A percentile compares a stretch with the other conserved stretches of the same genome.
These are phyloP conservation scores for Drosophila borborema DNA, from an alignment of 2,888 invertebrate species.

Conservation along the genomic window DNA sequence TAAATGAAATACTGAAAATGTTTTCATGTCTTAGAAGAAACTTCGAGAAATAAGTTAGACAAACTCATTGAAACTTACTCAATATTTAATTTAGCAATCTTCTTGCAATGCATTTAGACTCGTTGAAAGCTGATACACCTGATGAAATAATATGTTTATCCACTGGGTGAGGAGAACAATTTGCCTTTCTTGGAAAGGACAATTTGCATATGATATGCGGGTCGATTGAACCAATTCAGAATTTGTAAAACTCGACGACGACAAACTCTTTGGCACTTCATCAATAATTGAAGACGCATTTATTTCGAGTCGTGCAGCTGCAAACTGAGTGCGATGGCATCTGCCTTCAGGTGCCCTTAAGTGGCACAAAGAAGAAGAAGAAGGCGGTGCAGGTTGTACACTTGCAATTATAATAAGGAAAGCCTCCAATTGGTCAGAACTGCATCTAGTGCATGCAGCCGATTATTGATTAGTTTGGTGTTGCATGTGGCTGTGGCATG, in stretches of 20 bases:
- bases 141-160: background rate
- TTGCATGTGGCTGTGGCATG: background rate
- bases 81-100: background rate
- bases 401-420: conserved; percentile 28
- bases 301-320: conserved; percentile 21
- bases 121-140: background rate
- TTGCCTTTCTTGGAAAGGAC: background rate
- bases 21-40: background rate
- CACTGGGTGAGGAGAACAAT: background rate
- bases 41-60: too few relatives aligned
- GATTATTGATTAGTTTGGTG: conserved; percentile 69
- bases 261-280: conserved; percentile 25
- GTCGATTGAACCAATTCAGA: background rate
- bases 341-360: conserved; percentile 1
- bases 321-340: conserved; percentile 8
- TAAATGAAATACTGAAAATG: background rate
- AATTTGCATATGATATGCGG: conserved; percentile 24
- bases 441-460: conserved; percentile 43
- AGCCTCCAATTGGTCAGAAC: conserved; percentile 52
- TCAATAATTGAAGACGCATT: conserved; percentile 47
- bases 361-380: too few relatives aligned
- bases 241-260: background rate
- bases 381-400: background rate
- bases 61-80: background rate
- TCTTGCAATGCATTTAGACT: background rate